Evolutionary conservation across 2,113 vertebrate species (phyloP), one percentile per base, ranked within the genome.

Genomic region (Clarias magur): DNA sequence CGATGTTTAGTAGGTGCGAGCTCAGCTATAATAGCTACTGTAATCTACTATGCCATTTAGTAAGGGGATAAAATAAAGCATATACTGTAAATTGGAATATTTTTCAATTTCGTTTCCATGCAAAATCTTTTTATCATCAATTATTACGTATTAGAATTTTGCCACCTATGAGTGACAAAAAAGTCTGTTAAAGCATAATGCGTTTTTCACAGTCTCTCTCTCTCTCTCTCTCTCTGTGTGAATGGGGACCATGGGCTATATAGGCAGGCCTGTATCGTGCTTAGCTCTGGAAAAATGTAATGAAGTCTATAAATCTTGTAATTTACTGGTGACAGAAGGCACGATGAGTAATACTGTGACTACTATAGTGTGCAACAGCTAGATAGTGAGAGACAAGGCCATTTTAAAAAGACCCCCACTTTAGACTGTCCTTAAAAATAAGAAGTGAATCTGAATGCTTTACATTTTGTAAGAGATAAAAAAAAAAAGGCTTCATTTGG

Each of bases 281-380:
- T 80, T 89, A 85, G 75, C 65, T 86, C 73, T 80, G 68, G 60
- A 38, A 84, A 80, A 86, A 88, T 75, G 53, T 86, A 90, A 87
- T 88, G 57, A 89, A 84, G 89, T 78, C 82, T 73, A 87, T 89
- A 88, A 85, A 87, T 89, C 85, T 62, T 84, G 80, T 85, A 62
- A 84, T 88, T 89, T 89, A 83, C 34, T 73, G 38, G 68, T 88
- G 88, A 88, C 56, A 86, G 80, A 85, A 82, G 53, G 70, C 67
- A 76, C 78, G 27, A 38, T 87, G 80, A 83, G 83, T 88, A 73
- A 90, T 85, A 88, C 42, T 88, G 76, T 79, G 83, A 83, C 76
- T 85, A 83, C 76, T 80, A 85, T 25, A 38, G 79, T 76, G 78
- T 65, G 85, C 86, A 88, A 80, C 72, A 34, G 80, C n/a, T 11